These are phyloP conservation scores for Drosophila putrida DNA, from an alignment of 2,888 invertebrate species.

Conservation along the genomic window DNA sequence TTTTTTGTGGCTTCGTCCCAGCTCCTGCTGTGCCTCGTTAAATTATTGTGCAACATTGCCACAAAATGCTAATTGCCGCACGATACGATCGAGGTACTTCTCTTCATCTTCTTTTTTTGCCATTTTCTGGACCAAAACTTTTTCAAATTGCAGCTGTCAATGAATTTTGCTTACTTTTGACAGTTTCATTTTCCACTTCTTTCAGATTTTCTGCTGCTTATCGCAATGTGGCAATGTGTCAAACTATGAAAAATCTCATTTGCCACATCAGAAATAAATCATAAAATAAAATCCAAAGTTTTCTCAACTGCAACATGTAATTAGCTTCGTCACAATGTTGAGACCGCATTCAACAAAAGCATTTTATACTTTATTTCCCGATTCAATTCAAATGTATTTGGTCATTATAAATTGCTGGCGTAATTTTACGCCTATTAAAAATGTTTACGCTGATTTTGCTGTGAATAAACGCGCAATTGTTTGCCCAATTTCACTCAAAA, in stretches of 20 bases:
- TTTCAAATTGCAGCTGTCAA: constrained; percentile 77
- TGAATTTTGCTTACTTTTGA: constrained; percentile 61
- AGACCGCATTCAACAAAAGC: constrained; percentile 10
- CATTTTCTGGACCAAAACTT: constrained; percentile 48
- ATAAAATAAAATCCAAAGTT: constrained; percentile 18
- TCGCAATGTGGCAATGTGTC: constrained; percentile 70
- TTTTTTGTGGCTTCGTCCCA: constrained; percentile 42
- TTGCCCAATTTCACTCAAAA: constrained; percentile 51
- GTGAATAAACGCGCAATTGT: constrained; percentile 42
- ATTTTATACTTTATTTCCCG: neutral
- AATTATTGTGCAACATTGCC: constrained; percentile 81
- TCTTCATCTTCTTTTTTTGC: constrained; percentile 3
- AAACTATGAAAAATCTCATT: constrained; percentile 65
- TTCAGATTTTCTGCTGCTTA: constrained; percentile 50
- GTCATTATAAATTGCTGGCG: constrained; percentile 10
- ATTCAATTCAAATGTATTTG: constrained; percentile 6
- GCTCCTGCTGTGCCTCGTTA: constrained; percentile 60
- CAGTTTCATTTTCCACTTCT: constrained; percentile 52
- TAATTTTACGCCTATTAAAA: constrained; percentile 58
- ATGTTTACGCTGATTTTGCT: constrained; percentile 45
- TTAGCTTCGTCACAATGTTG: constrained; percentile 4
- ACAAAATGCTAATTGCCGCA: constrained; percentile 81
- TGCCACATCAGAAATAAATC: constrained; percentile 65
- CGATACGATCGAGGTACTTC: constrained; percentile 71
- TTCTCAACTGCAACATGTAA: constrained; percentile 1